These are phyloP conservation scores for Drosophila novamexicana DNA, from an alignment of 1,140 invertebrate species.

Conservation along the genomic window DNA sequence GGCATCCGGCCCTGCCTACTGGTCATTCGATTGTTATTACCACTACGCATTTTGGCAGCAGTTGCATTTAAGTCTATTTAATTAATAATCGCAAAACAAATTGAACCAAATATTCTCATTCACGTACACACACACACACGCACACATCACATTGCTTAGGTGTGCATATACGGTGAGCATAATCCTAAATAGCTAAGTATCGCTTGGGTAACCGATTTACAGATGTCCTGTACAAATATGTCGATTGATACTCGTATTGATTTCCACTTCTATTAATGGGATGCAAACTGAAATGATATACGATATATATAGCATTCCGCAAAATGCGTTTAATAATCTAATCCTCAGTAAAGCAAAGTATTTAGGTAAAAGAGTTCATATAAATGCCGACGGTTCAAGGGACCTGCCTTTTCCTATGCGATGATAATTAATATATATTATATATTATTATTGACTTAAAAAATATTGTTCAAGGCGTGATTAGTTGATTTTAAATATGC, in stretches of 20 bases:
- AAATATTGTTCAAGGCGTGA: no score
- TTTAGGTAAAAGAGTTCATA: no score
- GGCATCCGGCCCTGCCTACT: slow-evolving; percentile 48
- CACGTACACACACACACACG: slow-evolving; percentile 4
- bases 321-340: no score
- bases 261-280: background rate
- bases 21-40: slow-evolving; percentile 24
- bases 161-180: slow-evolving; percentile 32
- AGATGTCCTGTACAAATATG: background rate
- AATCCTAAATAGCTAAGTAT: slow-evolving; percentile 37
- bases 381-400: no score
- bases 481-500: no score
- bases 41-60: slow-evolving; percentile 47
- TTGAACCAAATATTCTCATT: slow-evolving; percentile 40
- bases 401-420: no score
- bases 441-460: no score
- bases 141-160: slow-evolving; percentile 4
- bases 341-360: no score
- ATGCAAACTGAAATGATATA: no score
- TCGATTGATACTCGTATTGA: background rate
- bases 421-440: no score
- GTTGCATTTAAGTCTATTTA: slow-evolving; percentile 67
- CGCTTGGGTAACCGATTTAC: background rate
- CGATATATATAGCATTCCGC: no score
- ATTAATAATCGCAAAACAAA: slow-evolving; percentile 66